Base-by-base conservation (phyloP, 2,888 invertebrate species). In the Selenia dentaria region DNA sequence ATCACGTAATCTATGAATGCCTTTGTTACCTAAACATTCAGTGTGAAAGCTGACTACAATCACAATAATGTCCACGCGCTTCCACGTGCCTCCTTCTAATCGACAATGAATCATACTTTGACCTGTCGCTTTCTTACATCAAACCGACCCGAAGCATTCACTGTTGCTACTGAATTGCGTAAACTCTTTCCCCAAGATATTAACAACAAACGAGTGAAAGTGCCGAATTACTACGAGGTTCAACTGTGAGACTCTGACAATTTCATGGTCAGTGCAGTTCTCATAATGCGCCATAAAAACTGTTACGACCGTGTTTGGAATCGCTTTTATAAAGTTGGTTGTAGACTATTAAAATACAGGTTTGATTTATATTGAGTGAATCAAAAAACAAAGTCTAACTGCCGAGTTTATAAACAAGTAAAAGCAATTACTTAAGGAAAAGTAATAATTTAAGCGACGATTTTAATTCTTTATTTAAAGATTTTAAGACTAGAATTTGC, bases 191-290 rank as follows among this genome's bases (percentile, higher is more conserved):
- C 38, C 50, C 42, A 26, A 46, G 43, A 36, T 34, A 49, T 51
- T 46, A 50, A 40, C 39, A 44, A 50, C 48, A 51, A 48, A 44
- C 38, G 34, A 70, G 68, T 61, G 67, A 57, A 53, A 64, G 58
- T 44, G 39, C 27, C 38, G 33, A 51, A 40, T 51, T 42, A 49
- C 50, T 40, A 25, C 47, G 32, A 59, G 63, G 67, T 62, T 72
- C 63, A 72, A 58, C 32, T 44, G 51, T 12, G 29, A 13, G 13
- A 6, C 28, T 11, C 9, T 42, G 35, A 35, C 35, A 35, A 59
- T 62, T 73, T 68, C 63, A 67, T 48, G 69, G 67, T 64, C 62
- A 64, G 42, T 64, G 69, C 59, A 66, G 61, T 54, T 61, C 57
- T 53, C 62, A 59, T 65, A 62, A 59, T 61, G 62, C 59, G 58